Percentiles rank a stretch among this genome's conserved stretches.
phyloP scores from a whole-genome alignment of 2,888 invertebrate genomes.

The Acanthococcus lagerstroemiae region DNA sequence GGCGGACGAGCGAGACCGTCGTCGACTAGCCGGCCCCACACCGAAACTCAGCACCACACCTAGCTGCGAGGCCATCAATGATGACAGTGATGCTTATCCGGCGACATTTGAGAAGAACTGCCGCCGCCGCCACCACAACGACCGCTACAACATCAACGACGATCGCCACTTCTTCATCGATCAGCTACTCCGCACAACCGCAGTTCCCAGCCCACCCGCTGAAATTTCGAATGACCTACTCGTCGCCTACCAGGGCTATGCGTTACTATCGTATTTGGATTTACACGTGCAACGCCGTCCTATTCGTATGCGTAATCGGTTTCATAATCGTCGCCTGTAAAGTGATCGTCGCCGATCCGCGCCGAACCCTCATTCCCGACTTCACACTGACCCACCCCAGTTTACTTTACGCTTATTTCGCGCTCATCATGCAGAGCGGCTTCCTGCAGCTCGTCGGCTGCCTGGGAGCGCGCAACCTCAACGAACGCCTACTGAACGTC shows the following conservation, averaged over 20 bases:
- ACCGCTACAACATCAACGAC: slow-evolving; percentile 46
- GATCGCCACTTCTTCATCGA: slow-evolving; percentile 41
- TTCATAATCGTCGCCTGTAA: slow-evolving; percentile 41
- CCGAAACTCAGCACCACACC: slow-evolving; percentile 20
- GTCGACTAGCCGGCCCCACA: slow-evolving; percentile 12
- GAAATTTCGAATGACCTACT: slow-evolving; percentile 37
- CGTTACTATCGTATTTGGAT: slow-evolving; percentile 85
- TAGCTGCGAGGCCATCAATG: slow-evolving; percentile 31
- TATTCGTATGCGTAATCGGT: slow-evolving; percentile 67
- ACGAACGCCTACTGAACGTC: slow-evolving; percentile 68
- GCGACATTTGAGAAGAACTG: slow-evolving; percentile 32
- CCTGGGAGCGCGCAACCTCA: slow-evolving; percentile 67
- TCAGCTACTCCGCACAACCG: slow-evolving; percentile 44
- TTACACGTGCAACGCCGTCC: slow-evolving; percentile 81
- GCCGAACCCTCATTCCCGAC: slow-evolving; percentile 60
- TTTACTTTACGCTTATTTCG: slow-evolving; percentile 74
- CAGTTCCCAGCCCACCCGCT: slow-evolving; percentile 21
- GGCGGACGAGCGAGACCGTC: slow-evolving; percentile 13
- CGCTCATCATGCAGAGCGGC: slow-evolving; percentile 61
- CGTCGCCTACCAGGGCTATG: slow-evolving; percentile 46
- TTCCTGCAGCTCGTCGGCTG: slow-evolving; percentile 65
- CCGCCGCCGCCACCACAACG: slow-evolving; percentile 39
- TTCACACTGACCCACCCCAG: slow-evolving; percentile 68
- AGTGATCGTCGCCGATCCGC: slow-evolving; percentile 51
- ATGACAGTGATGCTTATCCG: slow-evolving; percentile 35